Conservation (phyloP, 2,888 invertebrate species). For the Leptinotarsa juncta region DNA sequence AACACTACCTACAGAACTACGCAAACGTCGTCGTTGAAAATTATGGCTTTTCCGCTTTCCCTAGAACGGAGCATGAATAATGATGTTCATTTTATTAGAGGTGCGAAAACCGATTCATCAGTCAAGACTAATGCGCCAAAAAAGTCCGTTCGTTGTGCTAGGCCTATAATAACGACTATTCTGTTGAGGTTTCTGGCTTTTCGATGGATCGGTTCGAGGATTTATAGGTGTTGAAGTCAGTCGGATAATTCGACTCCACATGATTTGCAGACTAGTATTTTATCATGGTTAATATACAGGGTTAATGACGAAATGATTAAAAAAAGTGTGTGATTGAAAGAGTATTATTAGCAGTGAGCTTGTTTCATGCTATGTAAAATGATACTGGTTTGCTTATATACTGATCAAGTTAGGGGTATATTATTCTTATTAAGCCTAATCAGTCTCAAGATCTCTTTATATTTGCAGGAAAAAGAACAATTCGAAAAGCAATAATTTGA, state of each 20-base stretch:
- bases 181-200: slow-evolving; percentile 35
- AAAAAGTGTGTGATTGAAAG: too few species aligned
- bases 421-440: too few species aligned
- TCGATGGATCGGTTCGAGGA: slow-evolving; percentile 34
- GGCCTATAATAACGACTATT: slow-evolving; percentile 35
- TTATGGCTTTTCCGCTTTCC: slow-evolving; percentile 48
- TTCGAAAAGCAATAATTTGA: too few species aligned
- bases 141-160: slow-evolving; percentile 42
- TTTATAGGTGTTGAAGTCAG: slow-evolving; percentile 30
- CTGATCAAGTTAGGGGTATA: too few species aligned
- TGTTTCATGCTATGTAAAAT: too few species aligned
- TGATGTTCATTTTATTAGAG: slow-evolving; percentile 52
- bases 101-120: slow-evolving; percentile 48
- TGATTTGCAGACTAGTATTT: background rate
- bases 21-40: slow-evolving; percentile 18
- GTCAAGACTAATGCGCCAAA: slow-evolving; percentile 47
- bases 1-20: slow-evolving; percentile 33
- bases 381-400: too few species aligned
- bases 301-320: background rate
- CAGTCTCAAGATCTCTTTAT: too few species aligned
- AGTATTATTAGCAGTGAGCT: too few species aligned
- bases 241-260: background rate
- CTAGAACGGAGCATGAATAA: slow-evolving; percentile 49
- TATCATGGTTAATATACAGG: background rate
- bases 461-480: too few species aligned